Evolutionary conservation across 2,888 invertebrate species (phyloP), one percentile per base, ranked within the genome.

Genomic region (Mycalesis mineus): DNA sequence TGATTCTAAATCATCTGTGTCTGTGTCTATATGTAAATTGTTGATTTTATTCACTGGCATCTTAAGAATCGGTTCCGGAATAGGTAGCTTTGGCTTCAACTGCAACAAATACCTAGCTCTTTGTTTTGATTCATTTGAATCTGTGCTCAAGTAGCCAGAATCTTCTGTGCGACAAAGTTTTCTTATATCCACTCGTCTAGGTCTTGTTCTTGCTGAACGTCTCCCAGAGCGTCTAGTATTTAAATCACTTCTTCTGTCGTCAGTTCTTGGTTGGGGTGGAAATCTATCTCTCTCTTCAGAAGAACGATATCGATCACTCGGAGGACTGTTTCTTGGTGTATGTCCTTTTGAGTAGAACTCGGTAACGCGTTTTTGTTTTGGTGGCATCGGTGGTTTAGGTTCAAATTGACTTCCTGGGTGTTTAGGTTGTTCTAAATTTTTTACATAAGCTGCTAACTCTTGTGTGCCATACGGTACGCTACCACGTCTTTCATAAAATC

Each of bases 61-160:
- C 55, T 77, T 65, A 31, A 70, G 61, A 36, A 68, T 73, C 0
- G 78, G 70, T 60, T 82, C 82, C 13, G 75, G 73, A 29, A 78
- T 62, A 7, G 70, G 47, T 8, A 75, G 66, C 65, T 80, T 85
- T 6, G 88, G 84, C 67, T 77, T 82, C 17, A 88, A 65, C 64
- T 90, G 91, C 78, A 88, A 78, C 59, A 88, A 73, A 65, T 85
- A 89, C 63, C 83, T 85, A 8, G 88, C 86, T 69, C 85, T 82
- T 40, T 86, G 81, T 68, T 88, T 90, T 0, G 92, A 92, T 68
- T 93, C 93, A 57, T 91, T 92, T 1, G 95, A 96, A 73, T 96
- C 96, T 0, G 95, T 95, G 73, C 96, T 96, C 69, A 96, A 91
- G 70, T 96, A 96, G 0, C 96, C 96, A 8, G 96, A 95, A 77